Percentiles rank a stretch among this genome's conserved stretches.
These are phyloP conservation scores for Ectemnius cavifrons DNA, from an alignment of 2,888 invertebrate species.

Conservation along the genomic window DNA sequence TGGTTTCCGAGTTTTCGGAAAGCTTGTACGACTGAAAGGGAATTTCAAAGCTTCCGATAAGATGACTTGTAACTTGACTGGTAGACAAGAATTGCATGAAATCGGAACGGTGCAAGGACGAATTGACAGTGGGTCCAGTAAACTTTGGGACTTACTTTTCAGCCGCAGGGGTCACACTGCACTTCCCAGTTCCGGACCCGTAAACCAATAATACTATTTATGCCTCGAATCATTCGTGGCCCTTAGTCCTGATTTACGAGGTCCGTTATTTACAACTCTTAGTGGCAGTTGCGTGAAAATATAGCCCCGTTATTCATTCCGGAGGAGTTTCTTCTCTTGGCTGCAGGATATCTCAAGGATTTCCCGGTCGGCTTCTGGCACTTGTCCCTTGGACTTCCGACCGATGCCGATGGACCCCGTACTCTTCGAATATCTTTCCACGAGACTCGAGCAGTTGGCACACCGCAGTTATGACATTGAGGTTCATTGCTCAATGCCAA, in stretches of 20 bases:
- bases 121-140: constrained; percentile 37
- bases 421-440: no score
- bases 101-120: constrained; percentile 41
- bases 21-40: not conserved
- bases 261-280: constrained; percentile 63
- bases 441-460: no score
- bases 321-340: not conserved
- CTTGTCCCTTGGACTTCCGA: not conserved
- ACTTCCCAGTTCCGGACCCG: constrained; percentile 18
- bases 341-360: not conserved
- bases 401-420: no score
- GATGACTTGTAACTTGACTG: not conserved
- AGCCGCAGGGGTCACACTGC: not conserved
- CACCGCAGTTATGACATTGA: no score
- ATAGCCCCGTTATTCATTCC: constrained; percentile 65
- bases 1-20: constrained; percentile 11
- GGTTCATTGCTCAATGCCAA: no score
- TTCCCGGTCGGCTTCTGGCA: not conserved
- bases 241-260: constrained; percentile 70
- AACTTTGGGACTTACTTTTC: constrained; percentile 41
- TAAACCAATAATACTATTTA: constrained; percentile 77
- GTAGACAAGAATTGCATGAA: not conserved
- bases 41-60: not conserved
- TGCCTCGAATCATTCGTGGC: constrained; percentile 72
- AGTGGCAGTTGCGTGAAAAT: constrained; percentile 66